Evolutionary conservation across 2,113 vertebrate species (phyloP), one percentile per base, ranked within the genome.

Genomic region (Bombycilla garrulus): DNA sequence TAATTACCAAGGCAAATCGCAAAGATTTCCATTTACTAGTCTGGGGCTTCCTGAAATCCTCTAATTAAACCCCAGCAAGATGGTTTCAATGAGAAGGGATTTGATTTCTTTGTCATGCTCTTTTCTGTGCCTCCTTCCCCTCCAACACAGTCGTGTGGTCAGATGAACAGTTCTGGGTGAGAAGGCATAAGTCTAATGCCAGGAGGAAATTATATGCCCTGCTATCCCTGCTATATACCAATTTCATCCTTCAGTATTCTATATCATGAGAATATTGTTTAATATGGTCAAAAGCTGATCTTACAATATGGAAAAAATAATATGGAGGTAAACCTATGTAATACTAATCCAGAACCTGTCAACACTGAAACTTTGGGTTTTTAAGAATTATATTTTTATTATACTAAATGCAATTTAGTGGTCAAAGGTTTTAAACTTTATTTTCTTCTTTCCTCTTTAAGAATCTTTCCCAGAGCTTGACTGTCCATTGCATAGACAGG

Each of bases 1-100:
- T 95, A 81, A 96, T 94, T 96, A 54, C 80, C 88, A 81, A 96
- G 80, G 84, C 90, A 96, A 96, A 95, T 96, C 91, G 87, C 51
- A 91, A 92, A 96, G 72, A 90, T 95, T 83, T 93, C 56, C 81
- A 90, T 93, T 93, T 92, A 89, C 93, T 95, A 93, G 95, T 96
- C 89, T 65, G 81, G 28, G 58, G 28, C 72, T 93, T 80, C 90
- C 64, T 92, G 86, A 96, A 94, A 88, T 95, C 93, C 51, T 92
- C 66, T 91, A 80, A 90, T 90, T 92, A 93, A 91, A 86, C 53
- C 36, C 67, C 64, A 83, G 45, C 35, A 86, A 89, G 81, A 89
- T 0, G 13, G 50, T 86, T 33, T 88, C 44, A 77, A 90, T 8
- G 72, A 88, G 10, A 2, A 4, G 89, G 67, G 64, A 73, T 89